These are phyloP conservation scores for Galeopterus variegatus DNA, from an alignment of 2,113 vertebrate species.

Conservation along the genomic window DNA sequence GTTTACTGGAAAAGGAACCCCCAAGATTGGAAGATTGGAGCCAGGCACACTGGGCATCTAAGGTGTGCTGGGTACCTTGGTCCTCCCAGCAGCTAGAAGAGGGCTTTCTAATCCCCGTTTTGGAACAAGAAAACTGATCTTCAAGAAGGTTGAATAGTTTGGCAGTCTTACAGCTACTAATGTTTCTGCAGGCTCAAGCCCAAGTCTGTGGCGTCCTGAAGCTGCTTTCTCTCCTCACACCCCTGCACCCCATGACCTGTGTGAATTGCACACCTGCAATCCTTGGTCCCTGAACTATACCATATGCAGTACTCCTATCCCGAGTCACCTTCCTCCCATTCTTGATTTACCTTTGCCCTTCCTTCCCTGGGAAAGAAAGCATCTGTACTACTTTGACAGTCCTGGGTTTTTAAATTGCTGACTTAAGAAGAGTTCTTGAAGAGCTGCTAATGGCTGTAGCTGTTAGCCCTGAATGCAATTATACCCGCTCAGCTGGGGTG, in stretches of 20 bases:
- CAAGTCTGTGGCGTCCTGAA: not conserved
- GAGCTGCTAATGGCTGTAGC: not conserved
- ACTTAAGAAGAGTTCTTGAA: not conserved
- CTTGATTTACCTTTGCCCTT: not conserved
- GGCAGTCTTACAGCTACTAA: not conserved
- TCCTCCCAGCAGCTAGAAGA: not conserved
- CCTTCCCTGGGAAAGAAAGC: not conserved
- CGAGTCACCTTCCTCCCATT: not conserved
- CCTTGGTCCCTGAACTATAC: not conserved
- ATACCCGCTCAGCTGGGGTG: not conserved
- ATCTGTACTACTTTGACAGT: not conserved
- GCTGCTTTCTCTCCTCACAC: not conserved
- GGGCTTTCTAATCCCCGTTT: not conserved
- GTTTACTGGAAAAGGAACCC: not conserved
- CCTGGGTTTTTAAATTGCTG: not conserved
- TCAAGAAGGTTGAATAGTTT: not conserved
- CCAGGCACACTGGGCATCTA: not conserved
- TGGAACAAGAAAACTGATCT: not conserved
- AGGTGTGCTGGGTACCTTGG: accelerated
- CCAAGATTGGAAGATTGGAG: not conserved
- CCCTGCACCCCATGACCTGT: not conserved
- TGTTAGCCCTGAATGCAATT: not conserved
- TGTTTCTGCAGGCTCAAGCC: not conserved
- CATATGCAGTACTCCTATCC: not conserved
- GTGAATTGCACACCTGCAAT: not conserved